Percentiles rank a stretch among this genome's conserved stretches.
Conservation (phyloP, 1,140 invertebrate genomes). For the Thaumetopoea pityocampa region DNA sequence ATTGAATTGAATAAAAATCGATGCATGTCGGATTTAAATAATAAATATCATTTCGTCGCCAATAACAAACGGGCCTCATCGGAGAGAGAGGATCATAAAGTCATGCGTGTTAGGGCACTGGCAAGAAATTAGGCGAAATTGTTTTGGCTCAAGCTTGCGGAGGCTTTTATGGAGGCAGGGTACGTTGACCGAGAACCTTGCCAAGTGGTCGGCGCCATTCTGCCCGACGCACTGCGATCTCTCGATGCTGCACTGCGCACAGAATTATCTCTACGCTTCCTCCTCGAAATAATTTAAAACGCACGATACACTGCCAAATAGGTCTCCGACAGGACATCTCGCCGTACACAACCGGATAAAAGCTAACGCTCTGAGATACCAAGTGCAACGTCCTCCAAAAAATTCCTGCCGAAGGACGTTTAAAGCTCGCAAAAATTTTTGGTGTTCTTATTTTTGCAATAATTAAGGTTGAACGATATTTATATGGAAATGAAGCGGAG, state of each 20-base stretch:
- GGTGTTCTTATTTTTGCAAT: slow-evolving; percentile 16
- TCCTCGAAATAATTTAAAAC: slow-evolving; percentile 52
- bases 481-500: slow-evolving; percentile 29
- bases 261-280: slow-evolving; percentile 44
- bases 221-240: slow-evolving; percentile 59
- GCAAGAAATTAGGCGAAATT: slow-evolving; percentile 68
- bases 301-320: slow-evolving; percentile 60
- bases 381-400: slow-evolving; percentile 24
- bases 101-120: slow-evolving; percentile 60
- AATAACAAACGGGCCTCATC: slow-evolving; percentile 44
- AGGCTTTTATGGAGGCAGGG: slow-evolving; percentile 62
- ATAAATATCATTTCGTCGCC: slow-evolving; percentile 33
- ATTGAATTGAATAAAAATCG: slow-evolving; percentile 31
- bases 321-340: slow-evolving; percentile 29
- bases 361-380: background rate
- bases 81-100: slow-evolving; percentile 45
- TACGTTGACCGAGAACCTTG: slow-evolving; percentile 62
- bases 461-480: slow-evolving; percentile 22
- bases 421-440: slow-evolving; percentile 23
- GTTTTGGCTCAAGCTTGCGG: slow-evolving; percentile 65
- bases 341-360: slow-evolving; percentile 11
- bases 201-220: slow-evolving; percentile 64
- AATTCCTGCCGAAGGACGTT: slow-evolving; percentile 22
- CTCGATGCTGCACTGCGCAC: slow-evolving; percentile 63
- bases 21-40: slow-evolving; percentile 35